These are phyloP conservation scores for Torymus aiolomorphi DNA, from an alignment of 2,888 invertebrate species.

Conservation along the genomic window DNA sequence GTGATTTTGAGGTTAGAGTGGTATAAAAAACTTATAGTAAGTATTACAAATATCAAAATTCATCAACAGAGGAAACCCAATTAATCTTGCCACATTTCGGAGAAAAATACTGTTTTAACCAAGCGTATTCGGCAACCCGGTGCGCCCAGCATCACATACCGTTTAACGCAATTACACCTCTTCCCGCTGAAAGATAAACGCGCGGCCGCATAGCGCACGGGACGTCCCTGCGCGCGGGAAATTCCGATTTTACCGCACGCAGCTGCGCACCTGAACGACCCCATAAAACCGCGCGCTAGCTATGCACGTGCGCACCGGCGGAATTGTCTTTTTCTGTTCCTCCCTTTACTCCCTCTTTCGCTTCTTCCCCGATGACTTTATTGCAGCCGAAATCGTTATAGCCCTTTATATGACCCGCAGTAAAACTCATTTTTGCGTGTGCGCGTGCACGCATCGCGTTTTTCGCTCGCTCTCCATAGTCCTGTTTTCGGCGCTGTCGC, in stretches of 20 bases:
- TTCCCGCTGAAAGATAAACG: no score
- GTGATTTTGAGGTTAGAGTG: no score
- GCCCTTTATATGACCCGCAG: slow-evolving; percentile 50
- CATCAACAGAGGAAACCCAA: no score
- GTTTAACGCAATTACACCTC: no score
- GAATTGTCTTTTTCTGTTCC: slow-evolving; percentile 52
- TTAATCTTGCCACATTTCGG: no score
- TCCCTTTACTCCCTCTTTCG: not conserved
- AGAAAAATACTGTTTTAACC: no score
- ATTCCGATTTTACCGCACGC: slow-evolving; percentile 47
- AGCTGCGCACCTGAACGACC: slow-evolving; percentile 39
- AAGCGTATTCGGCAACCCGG: no score
- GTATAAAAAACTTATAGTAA: no score
- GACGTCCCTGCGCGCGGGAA: slow-evolving; percentile 23
- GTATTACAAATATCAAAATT: no score
- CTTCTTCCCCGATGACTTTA: slow-evolving; percentile 50
- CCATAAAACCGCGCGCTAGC: slow-evolving; percentile 39
- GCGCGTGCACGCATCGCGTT: not conserved
- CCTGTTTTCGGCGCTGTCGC: not conserved
- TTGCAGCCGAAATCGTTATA: slow-evolving; percentile 51
- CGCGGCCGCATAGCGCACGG: no score
- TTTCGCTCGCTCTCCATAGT: not conserved
- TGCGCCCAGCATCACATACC: no score
- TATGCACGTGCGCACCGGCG: slow-evolving; percentile 1
- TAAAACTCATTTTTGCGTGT: slow-evolving; percentile 41